Conservation (phyloP, 2,888 invertebrate species). For the Mimas tiliae region DNA sequence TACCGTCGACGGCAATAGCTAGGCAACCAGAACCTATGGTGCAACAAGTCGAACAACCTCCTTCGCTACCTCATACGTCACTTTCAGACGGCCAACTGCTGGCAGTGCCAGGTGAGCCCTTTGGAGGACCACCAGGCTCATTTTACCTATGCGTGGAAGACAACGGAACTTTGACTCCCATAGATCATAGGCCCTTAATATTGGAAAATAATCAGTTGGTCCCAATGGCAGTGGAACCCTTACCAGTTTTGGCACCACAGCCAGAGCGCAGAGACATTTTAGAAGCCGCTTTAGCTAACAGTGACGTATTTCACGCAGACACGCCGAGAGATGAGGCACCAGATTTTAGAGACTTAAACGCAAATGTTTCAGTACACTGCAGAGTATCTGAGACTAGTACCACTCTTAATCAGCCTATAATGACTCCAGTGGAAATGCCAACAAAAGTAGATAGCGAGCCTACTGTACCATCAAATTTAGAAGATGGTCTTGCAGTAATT, state of each 20-base stretch:
- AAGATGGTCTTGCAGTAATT: slow-evolving; percentile 84
- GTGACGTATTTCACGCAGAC: slow-evolving; percentile 88
- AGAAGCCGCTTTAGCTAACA: slow-evolving; percentile 90
- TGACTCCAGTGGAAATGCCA: slow-evolving; percentile 92
- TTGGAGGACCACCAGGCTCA: slow-evolving; percentile 89
- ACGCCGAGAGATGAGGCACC: slow-evolving; percentile 83
- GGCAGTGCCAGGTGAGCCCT: slow-evolving; percentile 89
- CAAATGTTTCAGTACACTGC: slow-evolving; percentile 82
- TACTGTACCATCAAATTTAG: slow-evolving; percentile 67
- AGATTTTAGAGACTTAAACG: slow-evolving; percentile 85
- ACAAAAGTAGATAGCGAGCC: slow-evolving; percentile 72
- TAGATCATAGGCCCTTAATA: slow-evolving; percentile 88
- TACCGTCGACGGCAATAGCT: slow-evolving; percentile 77
- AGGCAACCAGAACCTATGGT: slow-evolving; percentile 56
- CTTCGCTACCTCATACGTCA: slow-evolving; percentile 50
- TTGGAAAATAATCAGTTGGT: slow-evolving; percentile 76
- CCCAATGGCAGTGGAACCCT: slow-evolving; percentile 69
- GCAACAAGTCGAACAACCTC: slow-evolving; percentile 45
- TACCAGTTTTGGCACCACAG: slow-evolving; percentile 55
- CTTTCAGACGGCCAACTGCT: slow-evolving; percentile 87
- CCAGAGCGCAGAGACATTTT: slow-evolving; percentile 88
- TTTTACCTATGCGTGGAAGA: slow-evolving; percentile 91
- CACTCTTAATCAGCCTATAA: slow-evolving; percentile 91
- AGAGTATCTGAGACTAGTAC: slow-evolving; percentile 91
- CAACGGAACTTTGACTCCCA: slow-evolving; percentile 88